phyloP scores from a whole-genome alignment of 2,113 vertebrate species.

The Poeciliopsis turrubarensis region DNA sequence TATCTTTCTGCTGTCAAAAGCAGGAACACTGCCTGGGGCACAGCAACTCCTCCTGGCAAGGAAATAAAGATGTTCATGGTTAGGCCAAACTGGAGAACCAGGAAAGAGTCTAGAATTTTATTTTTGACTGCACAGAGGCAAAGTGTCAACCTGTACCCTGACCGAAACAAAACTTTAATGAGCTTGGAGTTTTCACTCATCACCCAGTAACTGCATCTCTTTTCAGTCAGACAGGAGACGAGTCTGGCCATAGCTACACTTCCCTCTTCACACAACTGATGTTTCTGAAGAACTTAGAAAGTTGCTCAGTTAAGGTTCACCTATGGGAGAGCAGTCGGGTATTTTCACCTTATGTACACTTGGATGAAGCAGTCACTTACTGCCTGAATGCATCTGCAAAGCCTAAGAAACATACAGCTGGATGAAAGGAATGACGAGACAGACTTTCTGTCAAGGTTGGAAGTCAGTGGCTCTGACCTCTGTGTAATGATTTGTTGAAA shows the following conservation, averaged over 20 bases:
- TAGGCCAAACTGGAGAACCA: constrained; percentile 53
- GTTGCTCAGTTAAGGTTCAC: constrained; percentile 44
- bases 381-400: constrained; percentile 38
- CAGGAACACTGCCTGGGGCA: constrained; percentile 36
- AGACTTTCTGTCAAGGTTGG: constrained; percentile 43
- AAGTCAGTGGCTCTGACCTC: constrained; percentile 49
- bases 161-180: constrained; percentile 78
- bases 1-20: constrained; percentile 48
- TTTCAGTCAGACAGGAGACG: constrained; percentile 46
- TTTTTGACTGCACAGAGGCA: constrained; percentile 74
- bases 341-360: constrained; percentile 50
- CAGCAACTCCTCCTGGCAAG: constrained; percentile 39
- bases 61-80: constrained; percentile 73
- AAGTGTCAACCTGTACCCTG: constrained; percentile 76
- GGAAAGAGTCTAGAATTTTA: constrained; percentile 60
- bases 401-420: constrained; percentile 26
- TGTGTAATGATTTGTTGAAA: constrained; percentile 42
- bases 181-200: constrained; percentile 64
- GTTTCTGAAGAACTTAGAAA: constrained; percentile 42
- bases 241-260: constrained; percentile 22
- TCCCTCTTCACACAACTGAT: constrained; percentile 20
- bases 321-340: constrained; percentile 38
- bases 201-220: constrained; percentile 49
- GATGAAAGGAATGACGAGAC: constrained; percentile 45
- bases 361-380: constrained; percentile 37